phyloP scores from a whole-genome alignment of 2,888 invertebrate genomes.

The Phyllotreta striolata region DNA sequence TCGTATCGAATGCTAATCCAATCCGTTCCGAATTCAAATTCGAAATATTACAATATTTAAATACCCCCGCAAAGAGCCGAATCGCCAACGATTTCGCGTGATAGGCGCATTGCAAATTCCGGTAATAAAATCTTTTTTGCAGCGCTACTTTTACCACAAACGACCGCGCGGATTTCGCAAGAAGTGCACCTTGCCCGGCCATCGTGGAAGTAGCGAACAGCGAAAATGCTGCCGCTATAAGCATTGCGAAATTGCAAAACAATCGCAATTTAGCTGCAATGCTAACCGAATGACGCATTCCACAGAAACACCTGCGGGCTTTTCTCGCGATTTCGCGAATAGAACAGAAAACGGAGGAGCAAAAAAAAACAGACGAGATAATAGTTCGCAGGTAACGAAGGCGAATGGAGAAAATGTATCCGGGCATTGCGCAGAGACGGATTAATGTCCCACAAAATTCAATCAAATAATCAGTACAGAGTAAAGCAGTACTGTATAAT shows the following conservation, averaged over 20 bases:
- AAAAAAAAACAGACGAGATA: no score
- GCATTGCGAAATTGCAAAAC: neutral
- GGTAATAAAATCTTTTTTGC: neutral
- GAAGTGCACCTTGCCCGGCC: conserved; percentile 1
- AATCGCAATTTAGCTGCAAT: conserved; percentile 4
- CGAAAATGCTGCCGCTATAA: neutral
- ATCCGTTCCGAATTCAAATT: no score
- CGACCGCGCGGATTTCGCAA: neutral
- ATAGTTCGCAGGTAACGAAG: no score
- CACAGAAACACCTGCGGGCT: neutral
- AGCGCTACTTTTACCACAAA: neutral
- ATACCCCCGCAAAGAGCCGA: no score
- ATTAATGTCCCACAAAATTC: no score
- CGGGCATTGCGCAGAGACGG: neutral
- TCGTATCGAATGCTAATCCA: no score
- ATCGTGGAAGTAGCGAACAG: conserved; percentile 1
- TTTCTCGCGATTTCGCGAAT: neutral
- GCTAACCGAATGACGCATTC: neutral
- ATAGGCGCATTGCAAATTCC: no score
- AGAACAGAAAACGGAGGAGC: neutral
- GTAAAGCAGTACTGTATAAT: no score
- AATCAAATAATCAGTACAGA: no score
- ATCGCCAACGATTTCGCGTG: no score
- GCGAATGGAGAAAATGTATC: neutral
- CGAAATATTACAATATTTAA: no score